A percentile compares a stretch with the other conserved stretches of the same genome.
These are phyloP conservation scores for Eustalomyia histrio DNA, from an alignment of 2,888 invertebrate species.

Conservation along the genomic window DNA sequence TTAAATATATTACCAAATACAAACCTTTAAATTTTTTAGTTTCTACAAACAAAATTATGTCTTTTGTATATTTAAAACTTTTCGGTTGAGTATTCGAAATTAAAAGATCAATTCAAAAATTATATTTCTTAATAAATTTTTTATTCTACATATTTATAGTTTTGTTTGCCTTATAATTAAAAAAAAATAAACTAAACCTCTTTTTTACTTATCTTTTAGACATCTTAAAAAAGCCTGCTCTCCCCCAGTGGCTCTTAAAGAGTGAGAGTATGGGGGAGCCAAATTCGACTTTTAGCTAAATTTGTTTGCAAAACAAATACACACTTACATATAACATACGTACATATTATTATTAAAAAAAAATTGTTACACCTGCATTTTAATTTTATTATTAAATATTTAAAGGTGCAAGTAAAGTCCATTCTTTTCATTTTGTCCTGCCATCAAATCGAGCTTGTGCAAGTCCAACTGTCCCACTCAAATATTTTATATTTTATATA, in stretches of 20 bases:
- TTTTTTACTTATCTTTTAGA: constrained; percentile 52
- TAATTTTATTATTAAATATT: background rate
- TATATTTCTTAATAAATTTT: constrained; percentile 53
- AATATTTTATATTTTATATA: background rate
- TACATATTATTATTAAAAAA: constrained; percentile 26
- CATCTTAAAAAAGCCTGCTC: constrained; percentile 69
- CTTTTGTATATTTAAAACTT: too few species aligned
- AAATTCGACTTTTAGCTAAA: constrained; percentile 70
- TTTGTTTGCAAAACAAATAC: constrained; percentile 58
- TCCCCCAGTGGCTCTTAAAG: constrained; percentile 56
- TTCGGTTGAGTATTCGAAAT: too few species aligned
- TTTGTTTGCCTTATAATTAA: constrained; percentile 55
- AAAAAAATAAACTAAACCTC: constrained; percentile 49
- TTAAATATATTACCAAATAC: too few species aligned
- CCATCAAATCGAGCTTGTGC: background rate
- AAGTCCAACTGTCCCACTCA: background rate
- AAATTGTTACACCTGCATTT: constrained; percentile 22
- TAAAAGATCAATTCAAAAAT: constrained; percentile 14
- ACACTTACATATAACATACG: constrained; percentile 53
- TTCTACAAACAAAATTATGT: too few species aligned
- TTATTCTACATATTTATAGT: constrained; percentile 57
- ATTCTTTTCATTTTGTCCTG: background rate
- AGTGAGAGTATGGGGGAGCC: constrained; percentile 64
- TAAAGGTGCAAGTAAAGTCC: constrained; percentile 4
- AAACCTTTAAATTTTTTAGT: too few species aligned